Conservation (phyloP, 2,113 vertebrate genomes). For the Oostethus manadensis region DNA sequence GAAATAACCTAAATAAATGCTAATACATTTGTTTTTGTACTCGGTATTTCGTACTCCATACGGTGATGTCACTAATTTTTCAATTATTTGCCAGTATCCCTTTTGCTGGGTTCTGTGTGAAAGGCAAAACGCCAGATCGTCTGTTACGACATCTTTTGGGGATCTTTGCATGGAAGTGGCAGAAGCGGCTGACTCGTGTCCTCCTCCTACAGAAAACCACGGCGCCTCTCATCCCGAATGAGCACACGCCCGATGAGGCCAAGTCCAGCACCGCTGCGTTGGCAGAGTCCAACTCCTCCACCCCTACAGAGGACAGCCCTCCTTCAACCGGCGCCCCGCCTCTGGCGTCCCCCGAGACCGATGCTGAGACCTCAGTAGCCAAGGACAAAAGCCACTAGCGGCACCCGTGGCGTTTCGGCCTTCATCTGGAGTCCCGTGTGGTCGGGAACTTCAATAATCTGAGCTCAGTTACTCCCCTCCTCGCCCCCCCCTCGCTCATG, state of each 20-base stretch:
- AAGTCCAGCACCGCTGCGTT: slow-evolving; percentile 54
- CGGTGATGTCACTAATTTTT: too few species aligned
- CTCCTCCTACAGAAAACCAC: slow-evolving; percentile 68
- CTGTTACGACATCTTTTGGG: background rate
- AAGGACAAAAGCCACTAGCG: slow-evolving; percentile 68
- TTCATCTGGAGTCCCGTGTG: slow-evolving; percentile 13
- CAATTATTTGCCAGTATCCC: too few species aligned
- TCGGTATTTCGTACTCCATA: too few species aligned
- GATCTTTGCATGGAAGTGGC: slow-evolving; percentile 7
- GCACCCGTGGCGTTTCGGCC: slow-evolving; percentile 22
- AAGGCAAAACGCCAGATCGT: too few species aligned
- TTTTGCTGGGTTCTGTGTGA: too few species aligned
- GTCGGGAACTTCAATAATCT: slow-evolving; percentile 38
- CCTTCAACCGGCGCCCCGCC: slow-evolving; percentile 32
- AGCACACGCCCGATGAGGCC: slow-evolving; percentile 70
- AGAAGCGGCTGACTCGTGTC: slow-evolving; percentile 3
- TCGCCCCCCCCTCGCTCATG: slow-evolving; percentile 8
- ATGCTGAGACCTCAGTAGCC: slow-evolving; percentile 48
- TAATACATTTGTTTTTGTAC: too few species aligned
- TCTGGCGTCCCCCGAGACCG: slow-evolving; percentile 60
- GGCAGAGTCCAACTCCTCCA: slow-evolving; percentile 44
- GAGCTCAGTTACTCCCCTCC: slow-evolving; percentile 27
- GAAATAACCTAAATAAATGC: too few species aligned
- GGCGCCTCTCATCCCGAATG: slow-evolving; percentile 71
- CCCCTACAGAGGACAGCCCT: slow-evolving; percentile 47